Conservation (phyloP, 2,113 vertebrate genomes). For the Dromaius novaehollandiae region DNA sequence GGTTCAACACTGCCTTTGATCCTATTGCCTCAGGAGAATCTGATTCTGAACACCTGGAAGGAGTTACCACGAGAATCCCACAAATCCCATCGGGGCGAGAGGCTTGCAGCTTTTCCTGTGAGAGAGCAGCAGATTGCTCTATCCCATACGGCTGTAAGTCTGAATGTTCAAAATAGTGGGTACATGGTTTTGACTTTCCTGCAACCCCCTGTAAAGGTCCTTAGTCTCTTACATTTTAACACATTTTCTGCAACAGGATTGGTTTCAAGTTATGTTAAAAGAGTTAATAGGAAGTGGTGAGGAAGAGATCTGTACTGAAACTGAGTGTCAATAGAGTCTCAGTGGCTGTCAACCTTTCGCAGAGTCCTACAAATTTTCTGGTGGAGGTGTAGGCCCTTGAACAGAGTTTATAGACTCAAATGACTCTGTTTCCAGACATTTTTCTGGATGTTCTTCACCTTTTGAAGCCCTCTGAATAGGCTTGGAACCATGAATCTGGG, state of each 20-base stretch:
- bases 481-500: not conserved
- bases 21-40: not conserved
- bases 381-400: not conserved
- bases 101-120: not conserved
- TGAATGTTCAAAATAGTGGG: not conserved
- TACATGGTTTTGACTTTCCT: not conserved
- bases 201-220: not conserved
- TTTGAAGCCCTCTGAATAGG: not conserved
- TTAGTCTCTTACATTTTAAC: not conserved
- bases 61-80: not conserved
- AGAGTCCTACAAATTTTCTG: not conserved
- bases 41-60: not conserved
- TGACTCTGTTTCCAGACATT: not conserved
- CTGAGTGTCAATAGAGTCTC: not conserved
- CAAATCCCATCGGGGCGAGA: accelerated
- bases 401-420: not conserved
- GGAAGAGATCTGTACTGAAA: not conserved
- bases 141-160: not conserved
- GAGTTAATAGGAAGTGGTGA: not conserved
- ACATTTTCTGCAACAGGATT: not conserved
- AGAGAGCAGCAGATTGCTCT: not conserved
- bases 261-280: not conserved
- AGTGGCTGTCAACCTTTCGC: not conserved
- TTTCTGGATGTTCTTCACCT: not conserved
- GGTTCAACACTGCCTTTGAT: not conserved